Base-by-base conservation (phyloP, 2,888 invertebrate genomes). In the Arenicola marina region DNA sequence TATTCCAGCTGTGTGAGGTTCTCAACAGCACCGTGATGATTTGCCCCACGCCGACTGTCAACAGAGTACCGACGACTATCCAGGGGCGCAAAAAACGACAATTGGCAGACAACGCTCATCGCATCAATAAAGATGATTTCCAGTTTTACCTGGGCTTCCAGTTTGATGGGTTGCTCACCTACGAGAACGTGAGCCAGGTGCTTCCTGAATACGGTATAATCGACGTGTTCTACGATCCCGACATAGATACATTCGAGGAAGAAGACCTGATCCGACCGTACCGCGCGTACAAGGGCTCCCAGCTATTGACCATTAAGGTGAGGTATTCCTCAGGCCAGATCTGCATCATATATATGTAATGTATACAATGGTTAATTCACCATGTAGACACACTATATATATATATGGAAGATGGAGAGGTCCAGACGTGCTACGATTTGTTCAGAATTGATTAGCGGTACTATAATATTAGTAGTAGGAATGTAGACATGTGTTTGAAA, bases 131-230 rank as follows among this genome's bases (percentile, higher is more conserved):
- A 15, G 32, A 53, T 4, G 29, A 53, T 32, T 31, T 53, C 15
- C 34, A 56, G 56, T 56, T 56, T 24, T 38, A 56, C 38, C 11
- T 56, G 15, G 38, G 56, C 21, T 56, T 56, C 24, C 4, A 21
- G 4, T 26, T 56, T 33, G 56, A 56, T 26, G 56, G 56, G 7
- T 33, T 56, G 4, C 4, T 4, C 15, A 33, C 34, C 4, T 56
- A 56, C 26, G 18, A 24, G 7, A 38, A 56, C 38, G 56, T 56
- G 18, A 48, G 48, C 26, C 18, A 48, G 26, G 7, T 24, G n/a
- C 26, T 48, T n/a, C 48, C 48, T 4, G 53, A 53, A 31, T 28
- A 53, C 7, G 53, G 53, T 15, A 53, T 29, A 4, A 53, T 53
- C 31, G 4, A 53, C 7, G 53, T 53, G 28, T 53, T 53, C 53